A percentile compares a stretch with the other conserved stretches of the same genome.
Evolutionary conservation across 2,888 invertebrate genomes (phyloP).

Genomic region (Phragmatobia fuliginosa): DNA sequence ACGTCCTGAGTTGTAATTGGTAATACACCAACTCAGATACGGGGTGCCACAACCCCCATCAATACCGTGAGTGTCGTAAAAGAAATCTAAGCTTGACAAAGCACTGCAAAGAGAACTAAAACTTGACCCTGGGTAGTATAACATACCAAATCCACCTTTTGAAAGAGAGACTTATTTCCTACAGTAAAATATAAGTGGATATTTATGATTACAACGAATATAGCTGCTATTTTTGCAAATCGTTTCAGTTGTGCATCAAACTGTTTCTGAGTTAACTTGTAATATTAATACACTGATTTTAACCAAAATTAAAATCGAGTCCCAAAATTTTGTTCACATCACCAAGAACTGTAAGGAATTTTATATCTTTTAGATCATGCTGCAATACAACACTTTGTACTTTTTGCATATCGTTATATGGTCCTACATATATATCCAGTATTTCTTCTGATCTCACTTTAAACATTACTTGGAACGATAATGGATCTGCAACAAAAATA

Average conservation of each 20-base stretch:
- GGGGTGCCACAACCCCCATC: too few relatives aligned
- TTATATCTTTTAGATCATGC: constrained; percentile 61
- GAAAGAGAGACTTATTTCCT: too few relatives aligned
- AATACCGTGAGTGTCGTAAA: too few relatives aligned
- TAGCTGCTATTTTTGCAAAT: background rate
- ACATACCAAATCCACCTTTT: too few relatives aligned
- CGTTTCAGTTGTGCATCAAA: background rate
- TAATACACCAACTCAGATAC: background rate
- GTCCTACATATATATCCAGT: constrained; percentile 50
- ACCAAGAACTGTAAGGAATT: constrained; percentile 64
- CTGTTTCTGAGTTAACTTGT: background rate
- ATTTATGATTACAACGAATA: too few relatives aligned
- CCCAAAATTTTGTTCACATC: constrained; percentile 61
- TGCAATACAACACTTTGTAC: constrained; percentile 53
- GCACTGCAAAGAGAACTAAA: too few relatives aligned
- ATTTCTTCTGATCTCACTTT: constrained; percentile 36
- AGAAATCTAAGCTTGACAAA: too few relatives aligned
- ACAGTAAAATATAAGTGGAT: too few relatives aligned
- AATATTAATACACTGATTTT: background rate
- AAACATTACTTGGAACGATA: constrained; percentile 52
- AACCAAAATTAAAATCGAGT: constrained; percentile 61
- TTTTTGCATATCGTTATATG: constrained; percentile 28
- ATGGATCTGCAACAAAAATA: constrained; percentile 52
- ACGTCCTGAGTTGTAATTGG: background rate
- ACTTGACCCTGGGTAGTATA: too few relatives aligned